Evolutionary conservation across 2,888 invertebrate genomes (phyloP).

Genomic region (Eremobia ochroleuca): DNA sequence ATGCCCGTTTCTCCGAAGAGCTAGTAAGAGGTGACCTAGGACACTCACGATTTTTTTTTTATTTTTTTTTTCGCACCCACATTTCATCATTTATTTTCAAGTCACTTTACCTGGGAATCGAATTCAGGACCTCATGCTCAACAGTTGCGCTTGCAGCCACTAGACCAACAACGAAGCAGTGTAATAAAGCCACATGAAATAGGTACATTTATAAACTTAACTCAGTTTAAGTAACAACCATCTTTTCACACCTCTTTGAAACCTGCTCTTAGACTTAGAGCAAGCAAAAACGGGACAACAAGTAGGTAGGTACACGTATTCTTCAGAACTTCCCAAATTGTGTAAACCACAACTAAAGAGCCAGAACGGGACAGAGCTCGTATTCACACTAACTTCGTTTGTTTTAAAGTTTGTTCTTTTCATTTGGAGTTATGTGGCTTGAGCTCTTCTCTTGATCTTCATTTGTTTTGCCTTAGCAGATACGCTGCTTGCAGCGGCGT

Average conservation of each 20-base stretch:
- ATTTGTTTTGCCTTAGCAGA: conserved; percentile 10
- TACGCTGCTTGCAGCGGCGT: background rate
- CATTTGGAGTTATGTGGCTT: background rate
- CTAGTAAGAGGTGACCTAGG: too few species aligned
- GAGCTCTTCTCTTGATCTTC: conserved; percentile 10
- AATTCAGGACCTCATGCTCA: too few species aligned
- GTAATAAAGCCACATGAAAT: too few species aligned
- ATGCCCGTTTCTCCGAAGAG: too few species aligned
- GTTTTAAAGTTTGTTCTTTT: conserved; percentile 15
- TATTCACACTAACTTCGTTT: background rate
- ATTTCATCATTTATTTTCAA: too few species aligned
- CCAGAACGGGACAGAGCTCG: background rate
- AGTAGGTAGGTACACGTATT: background rate
- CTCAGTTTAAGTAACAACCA: background rate
- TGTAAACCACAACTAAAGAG: conserved; percentile 23
- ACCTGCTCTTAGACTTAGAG: background rate
- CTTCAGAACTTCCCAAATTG: conserved; percentile 18
- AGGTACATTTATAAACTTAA: background rate
- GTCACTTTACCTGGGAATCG: too few species aligned
- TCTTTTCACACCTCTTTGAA: background rate
- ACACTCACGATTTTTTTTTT: too few species aligned
- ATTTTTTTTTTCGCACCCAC: too few species aligned
- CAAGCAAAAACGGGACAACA: conserved; percentile 8
- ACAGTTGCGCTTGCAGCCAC: too few species aligned
- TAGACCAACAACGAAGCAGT: too few species aligned